Conservation (phyloP, 1,140 invertebrate species). For the Rhizoglyphus robini region DNA sequence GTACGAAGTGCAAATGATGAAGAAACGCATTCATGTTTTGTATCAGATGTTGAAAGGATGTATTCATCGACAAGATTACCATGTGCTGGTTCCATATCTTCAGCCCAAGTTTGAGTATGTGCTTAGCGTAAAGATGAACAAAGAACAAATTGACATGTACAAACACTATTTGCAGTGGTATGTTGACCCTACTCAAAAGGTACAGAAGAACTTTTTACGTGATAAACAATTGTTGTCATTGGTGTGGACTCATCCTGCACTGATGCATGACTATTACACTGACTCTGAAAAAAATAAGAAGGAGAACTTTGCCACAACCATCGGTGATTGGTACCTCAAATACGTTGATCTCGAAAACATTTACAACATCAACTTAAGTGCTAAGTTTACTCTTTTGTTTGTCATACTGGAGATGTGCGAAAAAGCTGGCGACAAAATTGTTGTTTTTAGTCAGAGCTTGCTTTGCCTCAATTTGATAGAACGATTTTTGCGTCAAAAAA, state of each 20-base stretch:
- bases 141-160: conserved; percentile 62
- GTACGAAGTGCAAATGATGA: conserved; percentile 47
- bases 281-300: conserved; percentile 33
- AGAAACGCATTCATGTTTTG: conserved; percentile 72
- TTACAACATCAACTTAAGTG: conserved; percentile 78
- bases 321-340: conserved; percentile 28
- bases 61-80: conserved; percentile 76
- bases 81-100: conserved; percentile 66
- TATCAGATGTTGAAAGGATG: conserved; percentile 79
- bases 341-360: conserved; percentile 57
- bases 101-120: conserved; percentile 87
- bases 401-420: conserved; percentile 81
- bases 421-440: conserved; percentile 66
- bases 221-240: conserved; percentile 97
- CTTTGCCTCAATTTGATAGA: conserved; percentile 93
- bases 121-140: conserved; percentile 67
- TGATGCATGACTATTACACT: conserved; percentile 51
- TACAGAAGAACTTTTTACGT: conserved; percentile 81
- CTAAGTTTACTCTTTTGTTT: conserved; percentile 89
- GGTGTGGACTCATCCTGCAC: conserved; percentile 99
- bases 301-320: not conserved
- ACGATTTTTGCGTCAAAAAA: too few relatives aligned
- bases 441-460: conserved; percentile 93
- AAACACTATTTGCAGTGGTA: conserved; percentile 17
- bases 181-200: too few relatives aligned